phyloP scores from a whole-genome alignment of 1,140 invertebrate species.

The Polypedilum vanderplanki region DNA sequence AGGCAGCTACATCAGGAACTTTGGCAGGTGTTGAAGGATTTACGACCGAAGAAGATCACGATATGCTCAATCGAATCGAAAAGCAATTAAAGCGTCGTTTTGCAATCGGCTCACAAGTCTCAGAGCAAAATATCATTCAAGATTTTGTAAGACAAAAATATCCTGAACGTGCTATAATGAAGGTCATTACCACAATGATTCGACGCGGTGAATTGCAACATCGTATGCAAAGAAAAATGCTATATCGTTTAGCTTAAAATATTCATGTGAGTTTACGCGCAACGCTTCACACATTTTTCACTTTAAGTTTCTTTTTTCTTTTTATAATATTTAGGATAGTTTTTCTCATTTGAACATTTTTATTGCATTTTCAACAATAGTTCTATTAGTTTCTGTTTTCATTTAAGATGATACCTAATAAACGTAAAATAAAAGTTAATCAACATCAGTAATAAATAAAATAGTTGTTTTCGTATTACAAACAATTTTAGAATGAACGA shows the following conservation, averaged over 20 bases:
- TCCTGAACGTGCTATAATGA: constrained; percentile 75
- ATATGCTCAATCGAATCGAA: constrained; percentile 82
- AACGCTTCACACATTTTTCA: neutral
- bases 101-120: constrained; percentile 93
- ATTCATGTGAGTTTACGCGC: neutral
- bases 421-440: too few species aligned
- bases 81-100: constrained; percentile 92
- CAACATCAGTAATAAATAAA: too few species aligned
- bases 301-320: neutral
- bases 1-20: constrained; percentile 88
- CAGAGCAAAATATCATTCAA: constrained; percentile 86
- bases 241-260: constrained; percentile 75
- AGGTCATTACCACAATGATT: constrained; percentile 91
- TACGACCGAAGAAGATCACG: constrained; percentile 89
- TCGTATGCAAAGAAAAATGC: constrained; percentile 92
- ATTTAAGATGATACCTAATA: too few species aligned
- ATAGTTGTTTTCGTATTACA: too few species aligned
- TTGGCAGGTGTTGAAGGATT: constrained; percentile 94
- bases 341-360: neutral
- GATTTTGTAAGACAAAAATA: constrained; percentile 94
- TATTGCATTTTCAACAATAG: neutral
- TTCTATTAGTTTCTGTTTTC: too few species aligned
- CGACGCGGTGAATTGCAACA: constrained; percentile 91
- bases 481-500: too few species aligned
- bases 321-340: neutral